Conservation (phyloP, 35 echinoderm and acorn worm genomes). For the Lytechinus pictus region DNA sequence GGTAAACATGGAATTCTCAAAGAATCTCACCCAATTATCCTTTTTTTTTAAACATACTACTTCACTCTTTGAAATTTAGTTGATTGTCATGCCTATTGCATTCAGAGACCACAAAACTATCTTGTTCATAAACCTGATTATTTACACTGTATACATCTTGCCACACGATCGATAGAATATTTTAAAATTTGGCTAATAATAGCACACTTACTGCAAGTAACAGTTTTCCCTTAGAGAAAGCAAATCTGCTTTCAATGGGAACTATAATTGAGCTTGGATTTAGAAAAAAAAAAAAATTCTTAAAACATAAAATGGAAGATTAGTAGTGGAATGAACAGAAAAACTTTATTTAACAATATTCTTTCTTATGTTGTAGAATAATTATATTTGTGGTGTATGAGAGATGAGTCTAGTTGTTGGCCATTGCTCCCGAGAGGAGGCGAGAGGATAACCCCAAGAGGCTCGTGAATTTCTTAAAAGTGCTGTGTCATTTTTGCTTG, state of each 20-base stretch:
- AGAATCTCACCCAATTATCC: neutral
- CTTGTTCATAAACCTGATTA: neutral
- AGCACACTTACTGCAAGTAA: slow-evolving; percentile 3
- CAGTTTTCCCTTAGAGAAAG: neutral
- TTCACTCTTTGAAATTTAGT: neutral
- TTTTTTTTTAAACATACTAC: neutral
- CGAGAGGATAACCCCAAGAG: neutral
- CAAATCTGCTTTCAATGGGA: neutral
- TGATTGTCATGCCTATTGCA: neutral
- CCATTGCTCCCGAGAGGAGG: neutral
- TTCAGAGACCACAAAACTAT: neutral
- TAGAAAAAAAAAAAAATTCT: neutral
- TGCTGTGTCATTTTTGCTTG: neutral
- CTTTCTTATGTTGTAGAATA: neutral
- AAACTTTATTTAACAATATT: neutral
- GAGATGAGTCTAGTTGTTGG: neutral
- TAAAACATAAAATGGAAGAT: neutral
- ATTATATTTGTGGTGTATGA: neutral
- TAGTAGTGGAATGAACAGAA: neutral
- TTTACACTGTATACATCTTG: neutral
- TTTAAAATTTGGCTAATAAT: neutral
- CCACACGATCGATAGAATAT: neutral
- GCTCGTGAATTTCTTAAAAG: neutral
- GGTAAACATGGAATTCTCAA: neutral
- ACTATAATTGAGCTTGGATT: neutral